These are phyloP conservation scores for Apamea monoglypha DNA, from an alignment of 2,888 invertebrate genomes.

Conservation along the genomic window DNA sequence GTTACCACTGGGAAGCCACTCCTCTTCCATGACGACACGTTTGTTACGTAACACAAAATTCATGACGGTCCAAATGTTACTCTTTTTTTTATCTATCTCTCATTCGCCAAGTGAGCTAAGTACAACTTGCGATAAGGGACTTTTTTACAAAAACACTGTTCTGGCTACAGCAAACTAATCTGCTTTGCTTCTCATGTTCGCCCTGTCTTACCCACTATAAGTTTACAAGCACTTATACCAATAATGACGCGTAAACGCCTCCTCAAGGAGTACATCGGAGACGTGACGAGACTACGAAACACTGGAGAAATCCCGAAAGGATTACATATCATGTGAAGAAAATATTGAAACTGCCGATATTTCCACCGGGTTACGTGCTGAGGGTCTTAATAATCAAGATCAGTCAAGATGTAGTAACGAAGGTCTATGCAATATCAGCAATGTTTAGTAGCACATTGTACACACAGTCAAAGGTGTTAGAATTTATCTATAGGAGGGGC, in stretches of 20 bases:
- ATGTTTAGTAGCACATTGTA: not conserved
- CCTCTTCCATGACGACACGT: too few relatives aligned
- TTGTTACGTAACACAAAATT: too few relatives aligned
- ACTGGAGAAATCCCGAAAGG: slow-evolving; percentile 43
- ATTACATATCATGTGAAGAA: slow-evolving; percentile 60
- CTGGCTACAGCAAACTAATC: not conserved
- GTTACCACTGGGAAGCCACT: too few relatives aligned
- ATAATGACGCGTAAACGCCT: slow-evolving; percentile 45
- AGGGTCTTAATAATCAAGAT: slow-evolving; percentile 21
- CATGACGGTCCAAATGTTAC: too few relatives aligned
- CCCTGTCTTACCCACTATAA: not conserved
- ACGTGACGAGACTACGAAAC: slow-evolving; percentile 52
- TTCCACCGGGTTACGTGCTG: slow-evolving; percentile 46
- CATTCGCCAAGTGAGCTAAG: too few relatives aligned
- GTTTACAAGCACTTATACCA: slow-evolving; percentile 34
- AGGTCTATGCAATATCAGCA: not conserved
- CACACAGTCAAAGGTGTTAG: not conserved
- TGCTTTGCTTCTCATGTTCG: not conserved
- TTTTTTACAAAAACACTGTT: too few relatives aligned
- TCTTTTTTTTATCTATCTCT: too few relatives aligned
- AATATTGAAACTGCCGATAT: slow-evolving; percentile 64
- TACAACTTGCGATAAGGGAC: too few relatives aligned
- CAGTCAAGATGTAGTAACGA: slow-evolving; percentile 8
- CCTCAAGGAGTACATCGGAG: slow-evolving; percentile 31
- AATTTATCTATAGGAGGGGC: not conserved